These are phyloP conservation scores for Strigamia crassipes DNA, from an alignment of 2,888 invertebrate genomes.

Conservation along the genomic window DNA sequence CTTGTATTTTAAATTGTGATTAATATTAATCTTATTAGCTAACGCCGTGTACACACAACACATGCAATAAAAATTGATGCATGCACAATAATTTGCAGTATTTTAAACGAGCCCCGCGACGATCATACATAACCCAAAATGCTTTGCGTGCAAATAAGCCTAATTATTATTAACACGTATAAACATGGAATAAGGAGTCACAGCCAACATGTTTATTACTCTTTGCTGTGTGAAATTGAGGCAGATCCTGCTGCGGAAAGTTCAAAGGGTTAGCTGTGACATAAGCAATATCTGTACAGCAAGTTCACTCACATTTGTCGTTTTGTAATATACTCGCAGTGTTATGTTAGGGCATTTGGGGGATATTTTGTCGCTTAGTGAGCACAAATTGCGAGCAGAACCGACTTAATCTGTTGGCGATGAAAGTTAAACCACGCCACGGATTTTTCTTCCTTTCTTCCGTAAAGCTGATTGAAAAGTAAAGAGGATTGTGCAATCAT, in stretches of 20 bases:
- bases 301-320: constrained; percentile 4
- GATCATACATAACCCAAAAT: not conserved
- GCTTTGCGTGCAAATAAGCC: constrained; percentile 4
- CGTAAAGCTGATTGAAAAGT: not conserved
- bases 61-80: not conserved
- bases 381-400: not conserved
- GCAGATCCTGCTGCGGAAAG: constrained; percentile 4
- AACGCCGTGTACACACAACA: not conserved
- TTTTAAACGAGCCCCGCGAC: constrained; percentile 4
- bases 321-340: not conserved
- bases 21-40: not conserved
- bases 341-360: not conserved
- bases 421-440: constrained; percentile 1
- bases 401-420: not conserved
- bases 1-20: not conserved
- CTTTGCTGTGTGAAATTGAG: not conserved
- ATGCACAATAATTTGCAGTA: not conserved
- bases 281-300: not conserved
- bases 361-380: not conserved
- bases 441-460: not conserved
- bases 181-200: constrained; percentile 4
- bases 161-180: constrained; percentile 4
- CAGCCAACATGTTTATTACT: not conserved
- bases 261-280: constrained; percentile 4
- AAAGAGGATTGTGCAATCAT: not conserved